Evolutionary conservation across 2,888 invertebrate genomes (phyloP).

Genomic region (Congeria kusceri): DNA sequence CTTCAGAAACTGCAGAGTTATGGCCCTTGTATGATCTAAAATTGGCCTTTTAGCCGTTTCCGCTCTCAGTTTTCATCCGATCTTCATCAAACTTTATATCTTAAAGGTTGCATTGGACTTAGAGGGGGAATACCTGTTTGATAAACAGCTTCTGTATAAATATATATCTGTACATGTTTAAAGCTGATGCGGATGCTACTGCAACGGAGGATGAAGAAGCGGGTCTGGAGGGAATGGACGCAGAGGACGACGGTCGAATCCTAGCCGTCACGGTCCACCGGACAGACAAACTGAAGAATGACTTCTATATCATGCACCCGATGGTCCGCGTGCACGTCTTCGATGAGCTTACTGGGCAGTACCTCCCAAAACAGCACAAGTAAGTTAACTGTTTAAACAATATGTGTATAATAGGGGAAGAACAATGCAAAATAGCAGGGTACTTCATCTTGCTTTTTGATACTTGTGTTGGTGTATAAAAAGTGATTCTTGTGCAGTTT

Average conservation of each 20-base stretch:
- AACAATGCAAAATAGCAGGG: too few species aligned
- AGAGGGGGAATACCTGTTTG: too few species aligned
- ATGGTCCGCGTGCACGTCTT: slow-evolving; percentile 89
- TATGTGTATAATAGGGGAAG: neutral
- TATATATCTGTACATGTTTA: too few species aligned
- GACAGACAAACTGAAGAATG: slow-evolving; percentile 88
- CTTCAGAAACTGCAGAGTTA: too few species aligned
- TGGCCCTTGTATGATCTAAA: too few species aligned
- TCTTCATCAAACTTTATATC: too few species aligned
- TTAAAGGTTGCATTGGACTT: too few species aligned
- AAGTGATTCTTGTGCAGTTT: neutral
- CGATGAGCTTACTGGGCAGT: slow-evolving; percentile 87
- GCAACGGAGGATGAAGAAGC: slow-evolving; percentile 52
- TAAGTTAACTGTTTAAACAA: slow-evolving; percentile 62
- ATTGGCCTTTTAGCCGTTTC: too few species aligned
- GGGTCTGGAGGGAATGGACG: slow-evolving; percentile 55
- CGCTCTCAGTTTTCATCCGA: too few species aligned
- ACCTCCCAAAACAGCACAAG: slow-evolving; percentile 86
- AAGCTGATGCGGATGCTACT: slow-evolving; percentile 22
- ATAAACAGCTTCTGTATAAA: too few species aligned
- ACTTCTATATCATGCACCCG: slow-evolving; percentile 88
- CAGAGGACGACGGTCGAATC: slow-evolving; percentile 83
- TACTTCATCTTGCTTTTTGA: too few species aligned
- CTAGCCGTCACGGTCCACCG: slow-evolving; percentile 88
- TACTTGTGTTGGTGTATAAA: neutral